Base-by-base conservation (phyloP, 2,797 vertebrate species). In the Alfaro cultratus region DNA sequence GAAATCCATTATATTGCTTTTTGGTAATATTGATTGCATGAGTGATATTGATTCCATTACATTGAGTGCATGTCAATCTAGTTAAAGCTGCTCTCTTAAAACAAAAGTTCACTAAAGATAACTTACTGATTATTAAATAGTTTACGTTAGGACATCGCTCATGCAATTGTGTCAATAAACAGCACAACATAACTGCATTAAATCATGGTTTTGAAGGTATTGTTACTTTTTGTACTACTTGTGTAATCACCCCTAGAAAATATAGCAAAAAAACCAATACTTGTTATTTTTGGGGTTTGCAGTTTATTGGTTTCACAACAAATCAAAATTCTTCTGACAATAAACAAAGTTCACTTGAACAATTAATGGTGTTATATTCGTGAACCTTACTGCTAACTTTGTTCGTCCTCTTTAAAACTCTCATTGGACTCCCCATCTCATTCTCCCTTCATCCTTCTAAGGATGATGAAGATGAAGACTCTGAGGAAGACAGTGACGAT, bases 401-500 rank as follows among this genome's bases (percentile, higher is more conserved):
- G 34, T 16, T 16, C 7, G 3, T 34, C 60, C 15, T 64, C 10
- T 39, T 21, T 67, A 67, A 67, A 67, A 67, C 18, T 39, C 60
- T 67, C 21, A 41, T 68, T 41, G 36, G 9, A 39, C 64, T 39
- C n/a, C 18, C 31, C 11, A 16, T 46, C 26, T 72, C 8, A 18
- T 72, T 45, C n/a, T 16, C 26, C n/a, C 26, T 29, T 29, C 64
- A 83, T 74, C 78, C 23, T 78, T 76, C 67, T 23, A 34, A 96
- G 96, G 98, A 99, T 77, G 97, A 99, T n/a, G 98, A 98, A 60
- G 97, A 98, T 13, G 95, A 95, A 51, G 93, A 96, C 80, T 97
- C 97, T 1, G 98, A 97, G 53, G 97, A 98, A 15, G 98, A 99
- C 75, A 97, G 98, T 79, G 98, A 99, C 53, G 98, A 98, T 0